Evolutionary conservation across 2,888 invertebrate species (phyloP), one percentile per base, ranked within the genome.

Genomic region (Chrysolina haemoptera): DNA sequence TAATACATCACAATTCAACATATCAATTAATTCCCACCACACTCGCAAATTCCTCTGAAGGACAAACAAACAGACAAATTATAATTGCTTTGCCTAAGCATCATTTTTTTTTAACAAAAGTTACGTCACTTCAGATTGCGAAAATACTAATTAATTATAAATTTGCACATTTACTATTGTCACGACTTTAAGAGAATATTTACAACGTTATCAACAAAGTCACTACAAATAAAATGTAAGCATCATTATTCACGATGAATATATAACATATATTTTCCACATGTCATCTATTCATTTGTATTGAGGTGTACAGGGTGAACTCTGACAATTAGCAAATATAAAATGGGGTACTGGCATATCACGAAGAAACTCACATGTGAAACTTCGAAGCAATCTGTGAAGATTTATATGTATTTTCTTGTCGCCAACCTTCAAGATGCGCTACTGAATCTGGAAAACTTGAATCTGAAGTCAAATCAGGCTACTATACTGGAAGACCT

Each of bases 31-130:
- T 50, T 66, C 12, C 66, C 35, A n/a, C 43, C 48, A 16, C 35
- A 66, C 66, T 50, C 66, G 66, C 50, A 40, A 66, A 66, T 50
- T 66, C 48, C 35, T 66, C 8, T 48, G 66, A 27, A 48, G 50
- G 66, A 66, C 35, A 66, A 9, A 50, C 50, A 66, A 66, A 66
- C 66, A 66, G 27, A 50, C 66, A 48, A 66, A 48, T 66, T 66
- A 48, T 22, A 46, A 65, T 40, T 66, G 22, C 14, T 35, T 14
- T 50, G 27, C 16, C 16, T 12, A 1, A n/a, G 27, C 48, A n/a
- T 12, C 35, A 27, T 12, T 35, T 50, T 18, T 46, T 46, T 35
- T 46, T 1, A 35, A 48, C 16, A 10, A 27, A 50, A 50, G 35
- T 66, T 66, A 50, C 66, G 50, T 66, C 59, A 59, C 35, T 10